phyloP scores from a whole-genome alignment of 92 coral and sea anemone species.

The Montipora capitata region DNA sequence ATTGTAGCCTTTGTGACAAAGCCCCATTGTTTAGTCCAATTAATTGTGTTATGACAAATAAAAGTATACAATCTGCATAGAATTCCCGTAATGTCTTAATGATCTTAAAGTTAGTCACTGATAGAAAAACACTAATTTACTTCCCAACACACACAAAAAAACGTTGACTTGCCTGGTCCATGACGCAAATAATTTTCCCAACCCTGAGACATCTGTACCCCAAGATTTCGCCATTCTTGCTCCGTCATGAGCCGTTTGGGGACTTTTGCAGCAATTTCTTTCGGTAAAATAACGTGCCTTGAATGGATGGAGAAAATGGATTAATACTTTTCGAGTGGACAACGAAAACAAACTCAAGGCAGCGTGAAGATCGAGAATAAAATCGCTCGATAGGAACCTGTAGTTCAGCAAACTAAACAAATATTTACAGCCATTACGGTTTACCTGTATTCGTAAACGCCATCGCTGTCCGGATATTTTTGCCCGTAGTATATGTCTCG shows the following conservation, averaged over 20 bases:
- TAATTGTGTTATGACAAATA: no score
- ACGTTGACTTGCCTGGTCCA: slow-evolving; percentile 72
- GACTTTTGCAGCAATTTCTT: slow-evolving; percentile 73
- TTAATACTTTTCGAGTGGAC: background rate
- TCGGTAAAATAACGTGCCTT: slow-evolving; percentile 93
- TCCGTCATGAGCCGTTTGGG: slow-evolving; percentile 85
- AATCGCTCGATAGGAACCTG: background rate
- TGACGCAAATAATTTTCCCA: slow-evolving; percentile 91
- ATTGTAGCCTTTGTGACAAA: no score
- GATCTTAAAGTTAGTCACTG: background rate
- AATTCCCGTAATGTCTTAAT: no score
- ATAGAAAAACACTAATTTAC: no score
- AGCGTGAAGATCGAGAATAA: background rate
- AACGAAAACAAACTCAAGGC: no score
- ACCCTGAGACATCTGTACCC: slow-evolving; percentile 90
- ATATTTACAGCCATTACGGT: background rate
- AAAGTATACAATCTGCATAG: no score
- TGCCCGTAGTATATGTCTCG: slow-evolving; percentile 84
- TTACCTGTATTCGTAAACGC: slow-evolving; percentile 87
- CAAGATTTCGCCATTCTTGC: slow-evolving; percentile 85
- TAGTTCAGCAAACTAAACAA: background rate
- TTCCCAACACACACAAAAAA: no score
- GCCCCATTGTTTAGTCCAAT: no score
- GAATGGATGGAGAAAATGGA: background rate
- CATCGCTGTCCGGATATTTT: slow-evolving; percentile 81